Percentiles rank a stretch among this genome's conserved stretches.
phyloP scores from a whole-genome alignment of 2,888 invertebrate genomes.

The Drosophila pegasa region DNA sequence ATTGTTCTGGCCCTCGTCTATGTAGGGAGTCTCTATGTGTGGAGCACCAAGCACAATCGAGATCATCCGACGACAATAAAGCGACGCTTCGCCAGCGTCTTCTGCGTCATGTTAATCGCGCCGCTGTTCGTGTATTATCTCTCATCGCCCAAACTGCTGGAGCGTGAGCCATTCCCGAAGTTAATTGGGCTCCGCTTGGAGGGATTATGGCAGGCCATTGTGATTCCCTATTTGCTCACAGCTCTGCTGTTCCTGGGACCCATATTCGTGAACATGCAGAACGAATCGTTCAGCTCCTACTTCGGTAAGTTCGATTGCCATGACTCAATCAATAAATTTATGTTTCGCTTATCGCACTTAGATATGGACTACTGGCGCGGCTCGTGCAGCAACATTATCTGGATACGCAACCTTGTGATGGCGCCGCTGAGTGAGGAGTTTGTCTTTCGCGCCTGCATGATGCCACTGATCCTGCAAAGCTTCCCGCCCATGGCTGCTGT shows the following conservation, averaged over 20 bases:
- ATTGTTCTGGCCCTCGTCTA: conserved; percentile 91
- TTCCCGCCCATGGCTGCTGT: conserved; percentile 91
- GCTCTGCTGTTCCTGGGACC: conserved; percentile 94
- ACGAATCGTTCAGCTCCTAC: conserved; percentile 89
- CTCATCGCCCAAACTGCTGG: conserved; percentile 87
- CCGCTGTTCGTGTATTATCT: conserved; percentile 92
- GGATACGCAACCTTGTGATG: conserved; percentile 95
- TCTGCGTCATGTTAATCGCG: conserved; percentile 91
- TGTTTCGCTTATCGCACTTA: conserved; percentile 75
- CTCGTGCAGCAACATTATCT: conserved; percentile 90
- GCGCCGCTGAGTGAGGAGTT: conserved; percentile 98
- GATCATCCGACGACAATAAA: conserved; percentile 96
- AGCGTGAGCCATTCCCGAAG: conserved; percentile 88
- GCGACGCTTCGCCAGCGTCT: conserved; percentile 93
- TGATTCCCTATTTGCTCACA: conserved; percentile 92
- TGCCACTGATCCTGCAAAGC: conserved; percentile 94
- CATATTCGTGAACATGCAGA: conserved; percentile 89
- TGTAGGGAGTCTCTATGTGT: conserved; percentile 95
- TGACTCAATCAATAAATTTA: background rate
- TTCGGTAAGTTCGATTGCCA: conserved; percentile 86
- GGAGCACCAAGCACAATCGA: conserved; percentile 91
- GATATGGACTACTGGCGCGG: conserved; percentile 90
- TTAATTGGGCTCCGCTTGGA: conserved; percentile 90
- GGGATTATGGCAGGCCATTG: conserved; percentile 90
- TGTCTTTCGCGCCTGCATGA: conserved; percentile 97